Base-by-base conservation (phyloP, 2,888 invertebrate genomes). In the Horisme vitalbata region DNA sequence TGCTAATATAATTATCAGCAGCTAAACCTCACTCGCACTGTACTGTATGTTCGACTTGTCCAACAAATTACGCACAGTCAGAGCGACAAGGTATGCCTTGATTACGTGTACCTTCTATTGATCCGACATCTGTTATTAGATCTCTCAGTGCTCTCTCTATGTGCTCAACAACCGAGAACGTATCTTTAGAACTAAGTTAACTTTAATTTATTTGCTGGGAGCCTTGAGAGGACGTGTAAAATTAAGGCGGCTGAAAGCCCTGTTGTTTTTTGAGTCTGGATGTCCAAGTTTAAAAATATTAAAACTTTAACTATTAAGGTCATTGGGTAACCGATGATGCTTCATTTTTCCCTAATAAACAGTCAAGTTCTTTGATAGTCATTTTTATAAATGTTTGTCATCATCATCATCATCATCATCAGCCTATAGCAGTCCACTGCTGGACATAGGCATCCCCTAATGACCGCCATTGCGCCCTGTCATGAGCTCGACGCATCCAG, bases 81-180 rank as follows among this genome's bases (percentile, higher is more conserved):
- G 26, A 39, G 32, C 34, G 41, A 34, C 41, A 23, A 30, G 34
- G 35, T 23, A 8, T 23, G 28, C 11, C 21, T 15, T 35, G 34
- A 30, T 43, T 23, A 30, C 23, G 35, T 11, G 28, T n/a, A 9
- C 10, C 32, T 26, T 26, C 7, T 11, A 14, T 31, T 7, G 2
- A n/a, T n/a, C n/a, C n/a, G 14, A 14, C 10, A 23, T 32, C 1
- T 21, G 18, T 20, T 13, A 34, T 41, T 41, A 41, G 34, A 34
- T 41, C 26, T 14, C 20, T 32, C 13, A n/a, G 2, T 13, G 13
- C 12, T 21, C 8, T n/a, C n/a, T n/a, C n/a, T n/a, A n/a, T n/a
- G 13, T 31, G 14, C 9, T 23, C 11, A 23, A 24, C 23, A 23
- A 9, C 24, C 3, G n/a, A 11, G 11, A 11, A 10, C 13, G 21